Evolutionary conservation across 2,113 vertebrate genomes (phyloP).

Genomic region (Pungitius pungitius): DNA sequence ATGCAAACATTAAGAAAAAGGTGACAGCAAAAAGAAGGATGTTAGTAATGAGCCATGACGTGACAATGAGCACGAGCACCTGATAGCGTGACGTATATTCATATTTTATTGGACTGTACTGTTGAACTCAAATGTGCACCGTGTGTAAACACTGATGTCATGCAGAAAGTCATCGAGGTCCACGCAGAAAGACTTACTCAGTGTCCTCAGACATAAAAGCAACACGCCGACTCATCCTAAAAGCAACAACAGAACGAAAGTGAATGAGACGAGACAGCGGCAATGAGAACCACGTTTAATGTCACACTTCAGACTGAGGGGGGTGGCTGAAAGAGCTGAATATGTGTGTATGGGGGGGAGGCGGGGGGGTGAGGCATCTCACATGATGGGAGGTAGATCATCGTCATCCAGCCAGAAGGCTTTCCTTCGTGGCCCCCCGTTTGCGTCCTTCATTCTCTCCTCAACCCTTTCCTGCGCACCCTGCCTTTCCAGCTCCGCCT

Average conservation of each 20-base stretch:
- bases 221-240: conserved; percentile 93
- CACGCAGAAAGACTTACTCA: conserved; percentile 88
- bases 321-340: conserved; percentile 4
- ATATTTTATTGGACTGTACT: neutral
- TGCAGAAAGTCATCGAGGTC: conserved; percentile 78
- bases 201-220: conserved; percentile 93
- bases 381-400: conserved; percentile 80
- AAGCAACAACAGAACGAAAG: conserved; percentile 77
- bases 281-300: neutral
- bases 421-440: conserved; percentile 70
- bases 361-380: too few relatives aligned
- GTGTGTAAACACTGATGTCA: conserved; percentile 33
- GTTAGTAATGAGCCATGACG: conserved; percentile 1
- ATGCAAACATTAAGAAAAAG: neutral
- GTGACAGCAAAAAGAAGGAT: neutral
- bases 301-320: neutral
- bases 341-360: too few relatives aligned
- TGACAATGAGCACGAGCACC: neutral
- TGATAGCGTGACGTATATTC: neutral
- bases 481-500: conserved; percentile 25
- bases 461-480: conserved; percentile 38
- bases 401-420: conserved; percentile 78
- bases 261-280: conserved; percentile 46
- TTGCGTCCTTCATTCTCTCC: conserved; percentile 39
- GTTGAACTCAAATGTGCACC: conserved; percentile 33